phyloP scores from a whole-genome alignment of 1,140 invertebrate genomes.

The Halyomorpha halys region DNA sequence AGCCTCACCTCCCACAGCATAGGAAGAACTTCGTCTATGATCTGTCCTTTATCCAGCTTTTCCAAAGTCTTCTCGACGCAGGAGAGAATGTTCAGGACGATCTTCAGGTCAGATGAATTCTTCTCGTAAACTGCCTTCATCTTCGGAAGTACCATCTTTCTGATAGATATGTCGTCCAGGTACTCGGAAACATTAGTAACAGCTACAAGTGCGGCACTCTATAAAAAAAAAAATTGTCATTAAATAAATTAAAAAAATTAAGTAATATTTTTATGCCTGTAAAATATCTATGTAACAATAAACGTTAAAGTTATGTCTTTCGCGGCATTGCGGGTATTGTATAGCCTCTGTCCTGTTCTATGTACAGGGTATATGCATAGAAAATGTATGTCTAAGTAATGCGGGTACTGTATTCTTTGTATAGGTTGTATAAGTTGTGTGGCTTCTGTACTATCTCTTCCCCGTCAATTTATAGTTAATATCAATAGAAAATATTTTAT shows the following conservation, averaged over 20 bases:
- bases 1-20: slow-evolving; percentile 77
- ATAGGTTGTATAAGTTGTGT: no score
- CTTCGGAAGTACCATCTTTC: slow-evolving; percentile 74
- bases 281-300: no score
- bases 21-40: slow-evolving; percentile 85
- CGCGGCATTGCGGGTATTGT: no score
- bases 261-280: not conserved
- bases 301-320: no score
- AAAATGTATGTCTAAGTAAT: no score
- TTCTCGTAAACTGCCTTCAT: slow-evolving; percentile 80
- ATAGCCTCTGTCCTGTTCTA: no score
- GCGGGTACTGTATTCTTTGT: no score
- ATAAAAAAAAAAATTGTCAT: slow-evolving; percentile 30
- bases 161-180: slow-evolving; percentile 71
- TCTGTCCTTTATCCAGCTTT: slow-evolving; percentile 74
- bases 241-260: slow-evolving; percentile 1
- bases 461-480: no score
- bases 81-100: slow-evolving; percentile 62
- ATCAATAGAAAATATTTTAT: no score
- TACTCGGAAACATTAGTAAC: slow-evolving; percentile 76
- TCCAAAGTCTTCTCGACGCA: slow-evolving; percentile 69
- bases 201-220: slow-evolving; percentile 83
- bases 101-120: slow-evolving; percentile 64
- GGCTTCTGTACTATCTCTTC: no score
- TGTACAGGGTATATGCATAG: no score